Percentiles rank a stretch among this genome's conserved stretches.
Evolutionary conservation across 2,113 vertebrate genomes (phyloP).

Genomic region (Thunnus maccoyii): DNA sequence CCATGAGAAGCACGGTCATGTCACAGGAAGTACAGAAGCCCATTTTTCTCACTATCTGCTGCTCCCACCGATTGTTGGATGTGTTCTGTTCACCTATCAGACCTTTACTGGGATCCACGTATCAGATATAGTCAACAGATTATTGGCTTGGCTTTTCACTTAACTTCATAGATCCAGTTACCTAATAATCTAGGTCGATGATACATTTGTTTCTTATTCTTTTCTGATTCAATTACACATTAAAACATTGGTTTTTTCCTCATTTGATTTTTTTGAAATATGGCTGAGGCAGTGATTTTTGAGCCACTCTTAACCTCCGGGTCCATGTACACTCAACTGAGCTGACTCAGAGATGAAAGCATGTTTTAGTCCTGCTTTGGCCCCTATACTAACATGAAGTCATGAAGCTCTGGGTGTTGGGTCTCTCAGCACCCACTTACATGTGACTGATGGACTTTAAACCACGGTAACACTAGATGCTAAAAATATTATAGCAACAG

Average conservation of each 20-base stretch:
- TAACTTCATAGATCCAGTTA: constrained; percentile 30
- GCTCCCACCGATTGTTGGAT: constrained; percentile 48
- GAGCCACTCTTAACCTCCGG: constrained; percentile 6
- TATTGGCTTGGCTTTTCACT: constrained; percentile 61
- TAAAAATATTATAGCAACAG: constrained; percentile 68
- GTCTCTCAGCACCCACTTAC: constrained; percentile 79
- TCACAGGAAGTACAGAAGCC: constrained; percentile 75
- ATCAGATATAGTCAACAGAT: constrained; percentile 52
- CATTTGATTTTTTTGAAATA: constrained; percentile 28
- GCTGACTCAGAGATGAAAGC: constrained; percentile 50
- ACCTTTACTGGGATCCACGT: constrained; percentile 35
- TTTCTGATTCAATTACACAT: constrained; percentile 53
- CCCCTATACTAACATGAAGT: constrained; percentile 75
- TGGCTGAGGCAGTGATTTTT: constrained; percentile 24
- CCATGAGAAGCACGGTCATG: constrained; percentile 72
- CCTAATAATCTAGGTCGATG: constrained; percentile 27
- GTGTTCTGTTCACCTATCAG: constrained; percentile 53
- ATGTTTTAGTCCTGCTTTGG: constrained; percentile 54
- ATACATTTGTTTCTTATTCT: constrained; percentile 48
- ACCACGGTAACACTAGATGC: constrained; percentile 65
- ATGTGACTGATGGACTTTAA: constrained; percentile 76
- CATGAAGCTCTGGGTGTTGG: constrained; percentile 66
- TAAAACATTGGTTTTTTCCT: constrained; percentile 11
- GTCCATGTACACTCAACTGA: constrained; percentile 30
- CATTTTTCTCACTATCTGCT: constrained; percentile 74